Evolutionary conservation across 2,888 invertebrate genomes (phyloP).

Genomic region (Ethmia dodecea): DNA sequence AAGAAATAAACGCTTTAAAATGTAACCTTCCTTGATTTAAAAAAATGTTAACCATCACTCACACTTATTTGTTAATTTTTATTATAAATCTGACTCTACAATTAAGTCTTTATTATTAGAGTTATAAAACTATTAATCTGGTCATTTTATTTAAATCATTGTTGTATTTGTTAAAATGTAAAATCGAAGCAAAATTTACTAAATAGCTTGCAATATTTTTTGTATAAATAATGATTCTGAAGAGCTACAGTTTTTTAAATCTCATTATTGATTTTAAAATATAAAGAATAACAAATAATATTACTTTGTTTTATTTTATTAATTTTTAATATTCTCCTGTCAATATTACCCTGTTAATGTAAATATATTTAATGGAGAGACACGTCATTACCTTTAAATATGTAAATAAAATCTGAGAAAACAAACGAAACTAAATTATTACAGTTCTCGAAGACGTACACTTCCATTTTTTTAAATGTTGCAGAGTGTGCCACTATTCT

Average conservation of each 20-base stretch:
- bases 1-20: constrained; percentile 67
- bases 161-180: constrained; percentile 69
- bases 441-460: no score
- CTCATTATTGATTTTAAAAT: constrained; percentile 72
- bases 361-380: no score
- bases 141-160: constrained; percentile 77
- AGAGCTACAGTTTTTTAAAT: constrained; percentile 69
- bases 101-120: constrained; percentile 69
- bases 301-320: constrained; percentile 20
- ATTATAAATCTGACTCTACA: constrained; percentile 68
- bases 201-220: constrained; percentile 69
- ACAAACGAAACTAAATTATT: no score
- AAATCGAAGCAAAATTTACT: constrained; percentile 67
- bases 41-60: constrained; percentile 75
- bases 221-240: constrained; percentile 66
- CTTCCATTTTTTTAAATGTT: no score
- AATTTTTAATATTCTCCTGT: no score
- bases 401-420: no score
- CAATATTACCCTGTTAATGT: no score
- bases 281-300: constrained; percentile 66
- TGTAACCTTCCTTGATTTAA: constrained; percentile 67
- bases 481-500: no score
- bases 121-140: constrained; percentile 74
- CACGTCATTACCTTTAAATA: no score
- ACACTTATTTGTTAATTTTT: constrained; percentile 71